Evolutionary conservation across 2,113 vertebrate genomes (phyloP), one percentile per base, ranked within the genome.

Genomic region (zebrafish (Danio rerio)): DNA sequence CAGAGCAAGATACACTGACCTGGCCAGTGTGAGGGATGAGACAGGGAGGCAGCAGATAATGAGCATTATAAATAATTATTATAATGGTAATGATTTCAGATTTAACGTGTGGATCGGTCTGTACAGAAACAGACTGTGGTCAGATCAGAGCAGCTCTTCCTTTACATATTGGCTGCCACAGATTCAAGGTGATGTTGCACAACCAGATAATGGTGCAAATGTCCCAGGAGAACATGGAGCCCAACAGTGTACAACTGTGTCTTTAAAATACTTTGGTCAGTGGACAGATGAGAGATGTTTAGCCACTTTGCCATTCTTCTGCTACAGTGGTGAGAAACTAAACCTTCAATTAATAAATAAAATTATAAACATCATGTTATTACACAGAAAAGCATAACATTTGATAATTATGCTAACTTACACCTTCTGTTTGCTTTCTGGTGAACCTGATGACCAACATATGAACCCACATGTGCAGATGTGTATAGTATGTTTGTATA

Each of bases 71-170:
- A 42, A 78, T 84, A 5, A 0, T 81, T 2, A 3, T 31, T 0
- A 0, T 0, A 2, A 42, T n/a, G 5, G 13, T 9, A 0, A 3
- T 4, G 3, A 15, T 0, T 1, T 42, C 89, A 87, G 2, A 0
- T 12, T 3, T 18, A 0, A 0, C 42, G 1, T 69, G 15, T 90
- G 89, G 90, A 84, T 91, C 0, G 87, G 89, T 61, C 88, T 91
- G 9, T 5, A 74, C 7, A 59, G 69, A 84, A 40, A 45, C 89
- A 88, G 90, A 85, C 90, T 0, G 86, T 63, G 82, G 88, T 80
- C n/a, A 11, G 82, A 88, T 55, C 18, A 20, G 5, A 86, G 5
- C 5, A 52, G 0, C 9, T 15, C 9, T 0, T 63, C 2, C 18
- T 87, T 83, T 47, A 69, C 5, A n/a, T 78, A 86, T 53, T 91